Conservation (phyloP, 2,797 vertebrate genomes). For the Rhinatrema bivittatum region DNA sequence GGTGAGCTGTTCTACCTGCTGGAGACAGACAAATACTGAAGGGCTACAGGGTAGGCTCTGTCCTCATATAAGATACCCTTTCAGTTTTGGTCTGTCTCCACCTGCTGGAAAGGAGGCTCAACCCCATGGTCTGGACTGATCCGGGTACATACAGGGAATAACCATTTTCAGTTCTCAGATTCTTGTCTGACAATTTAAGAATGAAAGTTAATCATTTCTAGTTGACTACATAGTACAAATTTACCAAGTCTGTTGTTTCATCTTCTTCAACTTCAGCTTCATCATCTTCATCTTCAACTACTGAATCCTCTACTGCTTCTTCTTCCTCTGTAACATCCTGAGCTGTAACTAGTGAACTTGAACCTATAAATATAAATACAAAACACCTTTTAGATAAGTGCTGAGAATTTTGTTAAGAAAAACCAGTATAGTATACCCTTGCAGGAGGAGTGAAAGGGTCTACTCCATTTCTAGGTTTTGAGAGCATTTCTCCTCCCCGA, state of each 20-base stretch:
- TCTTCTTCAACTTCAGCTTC: conserved; percentile 96
- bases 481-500: too few relatives aligned
- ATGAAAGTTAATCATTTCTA: conserved; percentile 3
- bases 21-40: background rate
- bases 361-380: conserved; percentile 15
- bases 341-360: conserved; percentile 60
- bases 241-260: conserved; percentile 87
- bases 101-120: too few relatives aligned
- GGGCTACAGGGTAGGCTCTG: background rate
- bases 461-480: too few relatives aligned
- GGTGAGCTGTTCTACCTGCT: background rate
- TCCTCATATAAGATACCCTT: too few relatives aligned
- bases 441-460: background rate
- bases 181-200: background rate
- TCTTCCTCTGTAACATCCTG: conserved; percentile 93
- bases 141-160: background rate
- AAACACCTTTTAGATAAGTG: background rate
- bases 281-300: conserved; percentile 91
- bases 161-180: background rate
- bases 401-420: background rate
- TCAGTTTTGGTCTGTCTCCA: too few relatives aligned
- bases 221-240: conserved; percentile 2
- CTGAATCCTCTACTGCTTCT: conserved; percentile 80
- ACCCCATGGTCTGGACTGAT: background rate
- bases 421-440: too few relatives aligned